Percentiles rank a stretch among this genome's conserved stretches.
phyloP scores from a whole-genome alignment of 2,888 invertebrate species.

The Zhengitettix transpicula region DNA sequence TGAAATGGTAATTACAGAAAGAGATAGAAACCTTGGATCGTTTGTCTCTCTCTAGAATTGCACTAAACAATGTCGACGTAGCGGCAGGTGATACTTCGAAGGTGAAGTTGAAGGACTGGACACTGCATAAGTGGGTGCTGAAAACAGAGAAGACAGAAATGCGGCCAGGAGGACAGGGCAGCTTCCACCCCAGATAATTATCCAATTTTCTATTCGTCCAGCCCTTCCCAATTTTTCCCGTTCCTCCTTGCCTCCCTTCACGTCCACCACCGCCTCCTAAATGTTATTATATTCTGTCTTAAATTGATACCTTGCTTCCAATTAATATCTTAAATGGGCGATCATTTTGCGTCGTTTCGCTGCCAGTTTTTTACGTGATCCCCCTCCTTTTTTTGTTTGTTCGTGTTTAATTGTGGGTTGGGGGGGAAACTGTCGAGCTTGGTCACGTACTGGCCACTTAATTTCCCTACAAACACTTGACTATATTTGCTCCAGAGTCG shows the following conservation, averaged over 20 bases:
- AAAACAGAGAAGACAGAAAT: too few relatives aligned
- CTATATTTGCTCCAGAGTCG: background rate
- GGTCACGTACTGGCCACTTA: background rate
- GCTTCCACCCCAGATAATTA: background rate
- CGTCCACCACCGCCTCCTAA: background rate
- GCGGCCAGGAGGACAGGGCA: too few relatives aligned
- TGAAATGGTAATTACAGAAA: too few relatives aligned
- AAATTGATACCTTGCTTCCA: conserved; percentile 9
- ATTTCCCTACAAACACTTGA: background rate
- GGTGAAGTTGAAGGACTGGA: too few relatives aligned
- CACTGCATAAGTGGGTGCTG: too few relatives aligned
- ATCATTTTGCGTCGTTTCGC: conserved; percentile 11
- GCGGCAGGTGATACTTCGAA: too few relatives aligned
- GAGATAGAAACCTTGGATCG: too few relatives aligned
- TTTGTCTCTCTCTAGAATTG: too few relatives aligned
- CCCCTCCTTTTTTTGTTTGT: background rate
- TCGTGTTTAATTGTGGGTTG: background rate
- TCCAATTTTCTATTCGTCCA: background rate
- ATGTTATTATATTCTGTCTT: conserved; percentile 8
- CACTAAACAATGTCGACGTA: too few relatives aligned
- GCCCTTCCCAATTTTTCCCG: background rate
- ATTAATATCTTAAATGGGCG: conserved; percentile 11
- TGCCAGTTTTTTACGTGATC: background rate
- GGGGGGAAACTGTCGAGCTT: background rate
- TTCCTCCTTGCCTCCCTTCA: background rate